Percentiles rank a stretch among this genome's conserved stretches.
Evolutionary conservation across 2,797 vertebrate genomes (phyloP).

Genomic region (Channa striata): DNA sequence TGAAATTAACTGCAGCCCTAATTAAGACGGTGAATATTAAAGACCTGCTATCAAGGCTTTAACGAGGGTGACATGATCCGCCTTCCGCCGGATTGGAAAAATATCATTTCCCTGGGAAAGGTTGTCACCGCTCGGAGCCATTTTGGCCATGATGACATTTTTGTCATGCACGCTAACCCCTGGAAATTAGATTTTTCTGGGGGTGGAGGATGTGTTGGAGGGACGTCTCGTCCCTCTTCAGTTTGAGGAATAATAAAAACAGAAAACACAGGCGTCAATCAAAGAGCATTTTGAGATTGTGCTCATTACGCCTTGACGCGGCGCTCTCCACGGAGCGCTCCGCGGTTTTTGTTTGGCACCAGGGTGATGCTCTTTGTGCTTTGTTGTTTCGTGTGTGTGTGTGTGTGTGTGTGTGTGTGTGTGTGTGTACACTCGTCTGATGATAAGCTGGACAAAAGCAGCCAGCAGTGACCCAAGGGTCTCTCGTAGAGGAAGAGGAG

Average conservation of each 20-base stretch:
- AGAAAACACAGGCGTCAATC: constrained; percentile 72
- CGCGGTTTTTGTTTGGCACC: constrained; percentile 32
- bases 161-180: constrained; percentile 83
- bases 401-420: constrained; percentile 14
- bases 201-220: constrained; percentile 8
- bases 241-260: constrained; percentile 77
- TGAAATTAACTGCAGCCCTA: constrained; percentile 99
- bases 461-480: constrained; percentile 31
- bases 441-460: constrained; percentile 27
- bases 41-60: constrained; percentile 92
- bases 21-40: constrained; percentile 99
- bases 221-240: constrained; percentile 50
- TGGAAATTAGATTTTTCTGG: constrained; percentile 75
- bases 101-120: constrained; percentile 89
- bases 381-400: constrained; percentile 45
- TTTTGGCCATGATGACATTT: constrained; percentile 84
- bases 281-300: constrained; percentile 55
- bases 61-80: constrained; percentile 92
- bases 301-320: constrained; percentile 50
- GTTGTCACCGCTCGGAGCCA: constrained; percentile 85
- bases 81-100: constrained; percentile 85
- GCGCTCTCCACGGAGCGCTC: constrained; percentile 43
- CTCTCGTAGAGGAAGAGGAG: constrained; percentile 20
- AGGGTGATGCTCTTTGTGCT: constrained; percentile 45
- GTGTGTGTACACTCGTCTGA: constrained; percentile 1